Conservation (phyloP, 2,113 vertebrate genomes). For the Sterrhoptilus dennistouni region DNA sequence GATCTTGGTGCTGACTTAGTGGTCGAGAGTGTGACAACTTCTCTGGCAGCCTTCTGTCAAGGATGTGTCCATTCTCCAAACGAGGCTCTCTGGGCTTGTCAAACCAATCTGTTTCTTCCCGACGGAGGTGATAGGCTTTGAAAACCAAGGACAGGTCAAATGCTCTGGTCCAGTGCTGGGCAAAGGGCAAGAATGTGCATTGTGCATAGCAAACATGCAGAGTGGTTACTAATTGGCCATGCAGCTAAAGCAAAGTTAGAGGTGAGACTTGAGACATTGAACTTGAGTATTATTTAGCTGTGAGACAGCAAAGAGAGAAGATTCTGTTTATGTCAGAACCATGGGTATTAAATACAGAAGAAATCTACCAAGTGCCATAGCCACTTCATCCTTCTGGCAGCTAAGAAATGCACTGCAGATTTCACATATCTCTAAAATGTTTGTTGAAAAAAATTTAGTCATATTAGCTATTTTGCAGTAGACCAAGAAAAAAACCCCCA, state of each 20-base stretch:
- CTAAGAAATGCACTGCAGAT: neutral
- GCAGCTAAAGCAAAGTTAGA: slow-evolving; percentile 67
- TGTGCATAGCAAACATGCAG: slow-evolving; percentile 69
- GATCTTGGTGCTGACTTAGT: slow-evolving; percentile 79
- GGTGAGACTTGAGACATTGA: slow-evolving; percentile 41
- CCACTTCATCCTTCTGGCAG: neutral
- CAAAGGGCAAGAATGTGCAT: slow-evolving; percentile 58
- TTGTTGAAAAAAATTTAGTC: neutral
- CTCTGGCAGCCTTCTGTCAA: slow-evolving; percentile 86
- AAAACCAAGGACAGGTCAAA: slow-evolving; percentile 79
- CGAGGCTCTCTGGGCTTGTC: slow-evolving; percentile 94
- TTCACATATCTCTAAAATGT: neutral
- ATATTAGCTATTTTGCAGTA: neutral
- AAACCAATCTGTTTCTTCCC: slow-evolving; percentile 99
- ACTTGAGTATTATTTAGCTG: neutral
- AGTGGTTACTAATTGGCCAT: slow-evolving; percentile 62
- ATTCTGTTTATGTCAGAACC: neutral
- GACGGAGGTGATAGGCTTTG: slow-evolving; percentile 95
- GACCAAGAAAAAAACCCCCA: neutral
- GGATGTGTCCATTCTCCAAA: slow-evolving; percentile 81
- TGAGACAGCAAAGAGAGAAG: neutral
- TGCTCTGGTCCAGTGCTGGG: slow-evolving; percentile 42
- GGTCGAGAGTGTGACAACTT: slow-evolving; percentile 75
- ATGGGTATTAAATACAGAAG: neutral
- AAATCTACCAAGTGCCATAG: neutral